phyloP scores from a whole-genome alignment of 1,140 invertebrate species.

The Drosophila ficusphila region DNA sequence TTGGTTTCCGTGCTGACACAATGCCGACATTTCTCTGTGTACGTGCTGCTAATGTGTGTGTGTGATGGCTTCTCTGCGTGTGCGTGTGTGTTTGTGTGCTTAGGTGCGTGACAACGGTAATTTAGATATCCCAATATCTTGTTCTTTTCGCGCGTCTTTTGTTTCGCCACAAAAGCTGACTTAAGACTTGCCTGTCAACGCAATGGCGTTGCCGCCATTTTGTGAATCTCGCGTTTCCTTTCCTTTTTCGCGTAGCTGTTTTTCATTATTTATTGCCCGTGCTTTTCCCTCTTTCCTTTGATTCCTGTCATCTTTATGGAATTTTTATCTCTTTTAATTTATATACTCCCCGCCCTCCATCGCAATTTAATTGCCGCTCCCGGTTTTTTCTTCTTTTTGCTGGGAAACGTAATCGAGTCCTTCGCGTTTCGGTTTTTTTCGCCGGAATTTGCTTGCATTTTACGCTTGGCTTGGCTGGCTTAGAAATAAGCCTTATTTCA shows the following conservation, averaged over 20 bases:
- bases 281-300: constrained; percentile 18
- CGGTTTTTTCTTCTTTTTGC: no score
- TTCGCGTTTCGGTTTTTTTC: neutral
- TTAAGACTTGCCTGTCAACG: constrained; percentile 54
- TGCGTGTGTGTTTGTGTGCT: constrained; percentile 19
- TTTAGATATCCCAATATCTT: constrained; percentile 69
- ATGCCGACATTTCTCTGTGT: constrained; percentile 22
- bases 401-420: constrained; percentile 16
- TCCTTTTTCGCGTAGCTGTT: constrained; percentile 29
- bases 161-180: constrained; percentile 57
- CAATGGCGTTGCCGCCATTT: constrained; percentile 39
- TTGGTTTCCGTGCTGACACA: constrained; percentile 55
- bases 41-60: neutral
- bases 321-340: constrained; percentile 60
- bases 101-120: constrained; percentile 65
- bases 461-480: constrained; percentile 41
- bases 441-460: constrained; percentile 12
- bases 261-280: constrained; percentile 50
- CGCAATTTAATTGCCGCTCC: constrained; percentile 59
- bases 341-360: constrained; percentile 39
- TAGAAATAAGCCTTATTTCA: constrained; percentile 50
- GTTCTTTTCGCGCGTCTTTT: constrained; percentile 74
- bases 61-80: no score
- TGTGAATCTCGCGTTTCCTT: constrained; percentile 7
- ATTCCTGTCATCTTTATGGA: constrained; percentile 47